phyloP scores from a whole-genome alignment of 2,888 invertebrate species.

The Limnephilus marmoratus region DNA sequence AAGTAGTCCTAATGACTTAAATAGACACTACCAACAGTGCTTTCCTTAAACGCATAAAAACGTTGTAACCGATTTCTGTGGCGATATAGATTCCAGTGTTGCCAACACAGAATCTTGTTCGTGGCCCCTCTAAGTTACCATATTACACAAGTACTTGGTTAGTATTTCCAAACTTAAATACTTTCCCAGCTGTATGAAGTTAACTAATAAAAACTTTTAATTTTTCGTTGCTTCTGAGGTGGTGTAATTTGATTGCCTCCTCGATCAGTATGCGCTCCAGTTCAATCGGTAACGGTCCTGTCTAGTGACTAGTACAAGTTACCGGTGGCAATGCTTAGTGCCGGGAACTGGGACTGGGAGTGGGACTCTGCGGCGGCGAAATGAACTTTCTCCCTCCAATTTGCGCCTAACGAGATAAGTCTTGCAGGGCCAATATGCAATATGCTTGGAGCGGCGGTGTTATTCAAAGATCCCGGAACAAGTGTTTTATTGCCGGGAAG shows the following conservation, averaged over 20 bases:
- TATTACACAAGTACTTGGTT: too few species aligned
- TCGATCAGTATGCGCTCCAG: not conserved
- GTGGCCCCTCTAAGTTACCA: too few species aligned
- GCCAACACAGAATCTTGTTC: too few species aligned
- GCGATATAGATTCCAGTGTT: too few species aligned
- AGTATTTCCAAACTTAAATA: too few species aligned
- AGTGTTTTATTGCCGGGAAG: constrained; percentile 65
- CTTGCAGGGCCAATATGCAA: constrained; percentile 53
- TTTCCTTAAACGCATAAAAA: too few species aligned
- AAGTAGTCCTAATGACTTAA: too few species aligned
- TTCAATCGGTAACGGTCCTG: not conserved
- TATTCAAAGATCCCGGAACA: constrained; percentile 61
- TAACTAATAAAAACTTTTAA: not conserved
- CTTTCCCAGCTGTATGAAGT: too few species aligned
- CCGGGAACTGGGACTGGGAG: not conserved
- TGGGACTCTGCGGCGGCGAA: constrained; percentile 25
- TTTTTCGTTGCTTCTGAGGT: not conserved
- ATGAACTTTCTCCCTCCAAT: constrained; percentile 54
- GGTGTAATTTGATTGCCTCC: constrained; percentile 1
- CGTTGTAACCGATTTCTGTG: too few species aligned
- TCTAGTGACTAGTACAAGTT: too few species aligned
- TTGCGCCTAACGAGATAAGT: constrained; percentile 58
- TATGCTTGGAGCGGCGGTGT: constrained; percentile 45
- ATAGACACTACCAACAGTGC: too few species aligned
- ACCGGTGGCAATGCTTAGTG: not conserved